These are phyloP conservation scores for Lasioglossum figueresi DNA, from an alignment of 2,888 invertebrate genomes.

Conservation along the genomic window DNA sequence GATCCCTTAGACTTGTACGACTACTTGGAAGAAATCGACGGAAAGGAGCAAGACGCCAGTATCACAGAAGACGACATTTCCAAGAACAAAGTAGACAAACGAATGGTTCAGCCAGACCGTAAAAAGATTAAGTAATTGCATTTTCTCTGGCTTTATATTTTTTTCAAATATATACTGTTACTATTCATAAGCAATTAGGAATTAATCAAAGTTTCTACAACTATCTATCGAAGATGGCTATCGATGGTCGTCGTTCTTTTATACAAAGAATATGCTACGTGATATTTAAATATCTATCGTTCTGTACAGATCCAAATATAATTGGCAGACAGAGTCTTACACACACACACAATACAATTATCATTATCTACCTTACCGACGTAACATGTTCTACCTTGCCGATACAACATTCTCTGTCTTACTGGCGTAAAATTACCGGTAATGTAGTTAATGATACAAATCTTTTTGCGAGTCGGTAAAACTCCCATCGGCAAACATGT, in stretches of 20 bases:
- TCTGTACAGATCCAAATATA: neutral
- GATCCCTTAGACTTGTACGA: constrained; percentile 80
- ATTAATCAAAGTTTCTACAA: neutral
- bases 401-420: too few species aligned
- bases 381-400: too few species aligned
- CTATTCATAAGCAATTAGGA: neutral
- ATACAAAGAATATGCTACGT: neutral
- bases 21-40: constrained; percentile 76
- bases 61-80: constrained; percentile 31
- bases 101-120: constrained; percentile 5
- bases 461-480: too few species aligned
- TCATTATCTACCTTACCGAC: too few species aligned
- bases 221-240: neutral
- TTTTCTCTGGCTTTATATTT: neutral
- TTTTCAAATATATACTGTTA: neutral
- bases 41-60: constrained; percentile 80
- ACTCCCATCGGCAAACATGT: too few species aligned
- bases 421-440: too few species aligned
- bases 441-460: too few species aligned
- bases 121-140: constrained; percentile 56
- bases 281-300: neutral
- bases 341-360: neutral
- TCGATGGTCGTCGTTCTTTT: neutral
- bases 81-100: neutral
- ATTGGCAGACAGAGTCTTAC: neutral